Percentiles rank a stretch among this genome's conserved stretches.
Conservation (phyloP, 2,797 vertebrate genomes). For the Chaetophractus vellerosus region DNA sequence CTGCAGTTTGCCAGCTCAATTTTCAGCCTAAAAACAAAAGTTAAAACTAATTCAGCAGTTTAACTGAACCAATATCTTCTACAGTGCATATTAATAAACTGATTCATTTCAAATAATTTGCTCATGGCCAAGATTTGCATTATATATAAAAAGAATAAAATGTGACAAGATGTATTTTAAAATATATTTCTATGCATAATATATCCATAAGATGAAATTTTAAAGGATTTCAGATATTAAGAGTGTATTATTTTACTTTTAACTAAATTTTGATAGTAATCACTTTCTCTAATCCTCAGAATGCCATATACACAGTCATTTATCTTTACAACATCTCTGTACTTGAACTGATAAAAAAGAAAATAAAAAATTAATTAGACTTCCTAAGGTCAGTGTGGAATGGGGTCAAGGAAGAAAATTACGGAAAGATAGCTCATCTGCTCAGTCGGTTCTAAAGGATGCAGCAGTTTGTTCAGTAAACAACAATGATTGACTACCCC, state of each 20-base stretch:
- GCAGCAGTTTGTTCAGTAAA: neutral
- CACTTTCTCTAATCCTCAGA: constrained; percentile 10
- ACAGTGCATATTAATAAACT: constrained; percentile 52
- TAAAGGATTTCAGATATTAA: neutral
- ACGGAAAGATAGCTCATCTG: neutral
- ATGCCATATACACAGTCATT: neutral
- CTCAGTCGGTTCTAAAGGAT: constrained; percentile 7
- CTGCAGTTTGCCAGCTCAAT: neutral
- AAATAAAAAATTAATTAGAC: constrained; percentile 38
- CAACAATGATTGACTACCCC: neutral
- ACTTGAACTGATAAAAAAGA: neutral
- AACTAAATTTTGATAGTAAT: neutral
- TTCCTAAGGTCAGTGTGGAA: constrained; percentile 3
- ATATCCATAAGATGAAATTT: neutral
- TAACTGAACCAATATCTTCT: constrained; percentile 19
- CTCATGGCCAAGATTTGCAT: neutral
- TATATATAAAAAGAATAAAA: constrained; percentile 21
- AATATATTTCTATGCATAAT: neutral
- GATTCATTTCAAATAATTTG: constrained; percentile 35
- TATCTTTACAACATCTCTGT: neutral
- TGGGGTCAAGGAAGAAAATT: neutral
- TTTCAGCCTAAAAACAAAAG: constrained; percentile 43
- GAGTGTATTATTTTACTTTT: neutral
- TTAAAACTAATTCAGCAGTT: constrained; percentile 60
- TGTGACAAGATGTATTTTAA: neutral